Base-by-base conservation (phyloP, 2,888 invertebrate species). In the Torymus tubicola region DNA sequence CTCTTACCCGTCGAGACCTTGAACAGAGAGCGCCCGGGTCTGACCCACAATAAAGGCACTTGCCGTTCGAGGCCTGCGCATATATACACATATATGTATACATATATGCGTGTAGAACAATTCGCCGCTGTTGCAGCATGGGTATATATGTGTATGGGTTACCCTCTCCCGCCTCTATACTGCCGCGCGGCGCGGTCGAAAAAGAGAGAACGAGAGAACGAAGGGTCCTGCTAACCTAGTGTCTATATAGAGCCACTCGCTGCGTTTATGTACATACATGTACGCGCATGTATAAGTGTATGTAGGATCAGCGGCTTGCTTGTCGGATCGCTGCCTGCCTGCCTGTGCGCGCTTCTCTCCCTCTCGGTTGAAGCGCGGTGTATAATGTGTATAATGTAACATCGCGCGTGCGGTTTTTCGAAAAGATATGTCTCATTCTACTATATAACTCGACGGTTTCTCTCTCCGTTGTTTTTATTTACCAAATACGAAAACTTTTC, bases 31-130 rank as follows among this genome's bases (percentile, higher is more conserved):
- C 86, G 86, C 86, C 87, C 87, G 88, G 88, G 81, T 13, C 89
- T 90, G 90, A 91, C 90, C 90, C 90, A 90, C 89, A 89, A 90
- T 90, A 89, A 90, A 89, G 88, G 88, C 90, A 90, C 90, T 90
- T 89, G 90, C 89, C 86, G 65, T 89, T 24, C 24, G 24, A 24
- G 24, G 24, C 89, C 86, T 89, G 84, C 87, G 88, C 87, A 85
- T 87, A 24, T 24, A 3, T 24, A 24, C 3, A 3, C 3, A 24
- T 87, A n/a, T n/a, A n/a, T n/a, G n/a, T n/a, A n/a, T n/a, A n/a
- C n/a, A n/a, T n/a, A n/a, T n/a, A n/a, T n/a, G n/a, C n/a, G 87
- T 80, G 83, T 85, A 84, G 85, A 85, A 86, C 86, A 86, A 81
- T 78, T 18, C 64, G 58, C 74, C 24, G 24, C 24, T 24, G 24